Base-by-base conservation (phyloP, 2,888 invertebrate species). In the Helobdella robusta region DNA sequence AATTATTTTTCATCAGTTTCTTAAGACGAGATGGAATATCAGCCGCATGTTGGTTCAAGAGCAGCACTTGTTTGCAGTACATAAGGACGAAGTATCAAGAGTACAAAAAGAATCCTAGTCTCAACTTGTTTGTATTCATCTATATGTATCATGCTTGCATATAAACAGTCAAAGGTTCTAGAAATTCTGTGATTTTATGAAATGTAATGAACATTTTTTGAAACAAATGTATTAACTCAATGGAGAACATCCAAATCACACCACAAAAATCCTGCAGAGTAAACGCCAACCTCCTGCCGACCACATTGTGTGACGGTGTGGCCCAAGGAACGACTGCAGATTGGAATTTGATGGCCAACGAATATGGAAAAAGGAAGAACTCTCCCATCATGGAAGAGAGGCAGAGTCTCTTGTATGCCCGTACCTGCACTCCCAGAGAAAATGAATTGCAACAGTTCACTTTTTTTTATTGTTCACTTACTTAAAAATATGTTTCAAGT, bases 271-370 rank as follows among this genome's bases (percentile, higher is more conserved):
- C n/a, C n/a, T 28, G 36, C 50, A 65, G 65, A 20, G 59, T 65
- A 18, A 60, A 65, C 52, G 60, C 65, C 32, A 65, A 65, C n/a
- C 34, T 56, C 5, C 60, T 65, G 15, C 59, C 60, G 0, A 48
- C 59, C 1, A 60, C 40, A 28, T 25, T 59, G 20, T 65, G 65
- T 30, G 25, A 35, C 25, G 65, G 60, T n/a, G 52, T 65, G n/a
- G n/a, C 30, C 25, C 25, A 48, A 25, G 52, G 50, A 25, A 18
- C 32, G 5, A 52, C 25, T 28, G 5, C 8, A 44, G 48, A 62
- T 18, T 62, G 35, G 20, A n/a, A 46, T 20, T 18, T 44, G 11
- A 50, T 62, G 23, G 30, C 28, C 11, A 50, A 48, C 3, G 32
- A 62, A n/a, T 62, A 62, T 35, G n/a, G 50, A 28, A 18, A 23